Conservation (phyloP, 1,140 invertebrate species). For the Mactra quadrangularis region DNA sequence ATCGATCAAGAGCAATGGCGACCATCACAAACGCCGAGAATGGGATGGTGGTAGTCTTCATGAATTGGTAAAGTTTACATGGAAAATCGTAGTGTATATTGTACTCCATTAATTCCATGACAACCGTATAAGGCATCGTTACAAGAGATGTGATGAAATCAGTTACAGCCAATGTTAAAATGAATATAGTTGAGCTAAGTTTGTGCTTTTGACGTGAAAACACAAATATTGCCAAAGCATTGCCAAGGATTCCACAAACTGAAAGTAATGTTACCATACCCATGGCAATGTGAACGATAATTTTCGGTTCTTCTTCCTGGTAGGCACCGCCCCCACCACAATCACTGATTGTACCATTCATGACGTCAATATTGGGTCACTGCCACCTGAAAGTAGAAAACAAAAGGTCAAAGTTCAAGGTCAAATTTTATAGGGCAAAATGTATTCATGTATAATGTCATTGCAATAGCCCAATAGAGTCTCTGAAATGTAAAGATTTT, state of each 20-base stretch:
- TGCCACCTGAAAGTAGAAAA: too few species aligned
- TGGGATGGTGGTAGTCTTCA: slow-evolving; percentile 77
- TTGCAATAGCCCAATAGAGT: too few species aligned
- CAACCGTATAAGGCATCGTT: slow-evolving; percentile 77
- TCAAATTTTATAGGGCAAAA: too few species aligned
- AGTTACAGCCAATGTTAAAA: slow-evolving; percentile 76
- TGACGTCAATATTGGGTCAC: too few species aligned
- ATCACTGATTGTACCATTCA: too few species aligned
- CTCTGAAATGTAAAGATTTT: too few species aligned
- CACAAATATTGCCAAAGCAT: slow-evolving; percentile 79
- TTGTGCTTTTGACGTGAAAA: slow-evolving; percentile 79
- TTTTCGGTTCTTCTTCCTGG: slow-evolving; percentile 18
- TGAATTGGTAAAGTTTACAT: slow-evolving; percentile 79
- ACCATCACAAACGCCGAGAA: slow-evolving; percentile 80
- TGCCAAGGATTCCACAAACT: slow-evolving; percentile 77
- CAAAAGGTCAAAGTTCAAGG: too few species aligned
- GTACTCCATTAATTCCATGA: slow-evolving; percentile 71
- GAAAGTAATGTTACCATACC: slow-evolving; percentile 71
- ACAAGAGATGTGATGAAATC: slow-evolving; percentile 77
- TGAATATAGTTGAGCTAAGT: slow-evolving; percentile 79
- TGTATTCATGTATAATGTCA: too few species aligned
- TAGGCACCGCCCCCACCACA: too few species aligned
- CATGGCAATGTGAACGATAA: slow-evolving; percentile 61
- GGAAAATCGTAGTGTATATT: slow-evolving; percentile 68
- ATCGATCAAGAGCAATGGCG: slow-evolving; percentile 81